phyloP scores from a whole-genome alignment of 2,797 vertebrate species.

The Percopsis omiscomaycus region DNA sequence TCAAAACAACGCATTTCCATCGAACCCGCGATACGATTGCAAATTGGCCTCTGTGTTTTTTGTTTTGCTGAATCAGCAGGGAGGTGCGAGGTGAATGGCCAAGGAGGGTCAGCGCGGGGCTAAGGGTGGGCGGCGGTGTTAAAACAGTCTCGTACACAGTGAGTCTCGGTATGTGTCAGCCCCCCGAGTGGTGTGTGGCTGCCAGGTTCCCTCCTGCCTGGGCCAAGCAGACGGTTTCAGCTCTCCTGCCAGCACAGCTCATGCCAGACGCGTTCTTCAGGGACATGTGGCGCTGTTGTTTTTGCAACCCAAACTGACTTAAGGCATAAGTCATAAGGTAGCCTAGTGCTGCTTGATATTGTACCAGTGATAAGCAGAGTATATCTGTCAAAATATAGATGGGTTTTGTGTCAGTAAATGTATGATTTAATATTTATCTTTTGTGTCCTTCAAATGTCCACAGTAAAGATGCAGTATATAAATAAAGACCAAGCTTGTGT shows the following conservation, averaged over 20 bases:
- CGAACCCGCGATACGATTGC: slow-evolving; percentile 50
- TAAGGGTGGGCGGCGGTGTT: slow-evolving; percentile 53
- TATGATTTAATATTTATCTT: neutral
- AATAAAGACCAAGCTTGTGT: no score
- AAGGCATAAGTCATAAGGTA: slow-evolving; percentile 52
- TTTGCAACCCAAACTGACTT: slow-evolving; percentile 67
- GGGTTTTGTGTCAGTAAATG: neutral
- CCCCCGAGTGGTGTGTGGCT: slow-evolving; percentile 69
- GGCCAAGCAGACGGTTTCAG: slow-evolving; percentile 59
- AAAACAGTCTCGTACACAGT: slow-evolving; percentile 43
- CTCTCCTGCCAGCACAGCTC: slow-evolving; percentile 55
- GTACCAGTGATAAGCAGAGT: no score
- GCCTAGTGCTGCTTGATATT: slow-evolving; percentile 44
- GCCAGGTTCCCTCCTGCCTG: slow-evolving; percentile 68
- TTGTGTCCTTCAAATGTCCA: neutral
- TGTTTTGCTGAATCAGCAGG: slow-evolving; percentile 53
- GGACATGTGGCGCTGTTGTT: slow-evolving; percentile 63
- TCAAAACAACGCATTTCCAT: slow-evolving; percentile 38
- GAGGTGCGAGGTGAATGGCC: slow-evolving; percentile 56
- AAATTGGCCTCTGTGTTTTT: slow-evolving; percentile 59
- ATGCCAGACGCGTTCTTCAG: slow-evolving; percentile 59
- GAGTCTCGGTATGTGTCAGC: slow-evolving; percentile 58
- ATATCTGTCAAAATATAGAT: neutral
- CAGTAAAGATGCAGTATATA: no score
- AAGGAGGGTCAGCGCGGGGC: slow-evolving; percentile 61